Base-by-base conservation (phyloP, 2,888 invertebrate species). In the Keiferia lycopersicella region DNA sequence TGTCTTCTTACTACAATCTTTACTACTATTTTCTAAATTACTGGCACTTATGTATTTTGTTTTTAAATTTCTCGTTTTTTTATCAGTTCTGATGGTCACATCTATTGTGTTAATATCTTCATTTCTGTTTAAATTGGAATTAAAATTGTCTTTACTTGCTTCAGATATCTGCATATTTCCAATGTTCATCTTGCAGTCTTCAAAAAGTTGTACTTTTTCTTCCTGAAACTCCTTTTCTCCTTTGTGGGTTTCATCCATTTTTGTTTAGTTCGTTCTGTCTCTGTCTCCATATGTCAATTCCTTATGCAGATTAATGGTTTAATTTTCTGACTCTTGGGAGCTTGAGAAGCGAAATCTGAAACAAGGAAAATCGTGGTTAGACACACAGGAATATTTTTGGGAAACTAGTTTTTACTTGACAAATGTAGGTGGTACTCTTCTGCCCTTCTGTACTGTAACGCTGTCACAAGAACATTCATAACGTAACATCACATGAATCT, bases 261-360 rank as follows among this genome's bases (percentile, higher is more conserved):
- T 70, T 64, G 67, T 64, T 68, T 66, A 67, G 64, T 61, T 64
- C 16, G 30, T 50, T 62, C 63, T 65, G 38, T 64, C 30, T 34
- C 41, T 50, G 57, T 61, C 66, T 68, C 71, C 70, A 71, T 70
- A 68, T 66, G 70, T 70, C 66, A 67, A 38, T 65, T 57, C 64
- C 69, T 67, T 69, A 62, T 62, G 65, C 26, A 53, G 53, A 50
- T 66, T 62, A 59, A 65, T 61, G 64, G 26, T 56, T 65, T 12
- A 18, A 10, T 50, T 18, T 1, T 45, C 59, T 64, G 62, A 41
- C 68, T 66, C 67, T 62, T 41, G 62, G 61, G 60, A 57, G 60
- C 60, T 58, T 7, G 22, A 38, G 20, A 30, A 30, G 65, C 62
- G 60, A 50, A 66, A 67, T 68, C 71, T 71, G 71, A 62, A 71